A percentile compares a stretch with the other conserved stretches of the same genome.
These are phyloP conservation scores for Acanthaster planci DNA, from an alignment of 35 echinoderm and acorn worm species.

Conservation along the genomic window DNA sequence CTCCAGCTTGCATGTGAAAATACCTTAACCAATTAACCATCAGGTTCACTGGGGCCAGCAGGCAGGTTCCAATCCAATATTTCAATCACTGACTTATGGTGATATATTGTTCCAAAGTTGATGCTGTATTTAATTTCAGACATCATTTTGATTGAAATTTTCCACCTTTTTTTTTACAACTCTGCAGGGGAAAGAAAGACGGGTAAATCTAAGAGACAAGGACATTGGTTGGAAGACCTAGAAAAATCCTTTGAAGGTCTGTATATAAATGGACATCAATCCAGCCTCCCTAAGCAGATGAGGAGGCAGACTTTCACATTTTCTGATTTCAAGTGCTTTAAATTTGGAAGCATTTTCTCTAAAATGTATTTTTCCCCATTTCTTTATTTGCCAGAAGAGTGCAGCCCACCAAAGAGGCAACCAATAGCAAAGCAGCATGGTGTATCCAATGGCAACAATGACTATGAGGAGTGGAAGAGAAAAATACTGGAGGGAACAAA, in stretches of 20 bases:
- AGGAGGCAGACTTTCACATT: too few species aligned
- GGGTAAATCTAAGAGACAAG: conserved; percentile 44
- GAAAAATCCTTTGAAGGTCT: conserved; percentile 66
- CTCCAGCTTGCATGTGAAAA: too few species aligned
- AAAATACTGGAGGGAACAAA: conserved; percentile 48
- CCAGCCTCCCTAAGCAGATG: not conserved
- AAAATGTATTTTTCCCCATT: not conserved
- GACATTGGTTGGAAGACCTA: conserved; percentile 69
- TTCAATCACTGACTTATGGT: too few species aligned
- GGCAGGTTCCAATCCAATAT: too few species aligned
- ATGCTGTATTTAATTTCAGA: too few species aligned
- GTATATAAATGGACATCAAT: too few species aligned
- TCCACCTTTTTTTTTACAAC: not conserved
- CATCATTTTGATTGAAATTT: not conserved
- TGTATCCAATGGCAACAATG: conserved; percentile 8
- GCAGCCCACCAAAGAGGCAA: conserved; percentile 43
- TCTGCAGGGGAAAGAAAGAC: conserved; percentile 47
- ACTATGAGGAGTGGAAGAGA: conserved; percentile 70
- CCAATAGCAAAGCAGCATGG: not conserved
- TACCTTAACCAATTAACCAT: too few species aligned
- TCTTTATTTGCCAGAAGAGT: conserved; percentile 34
- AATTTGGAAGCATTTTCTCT: not conserved
- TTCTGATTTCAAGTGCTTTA: too few species aligned
- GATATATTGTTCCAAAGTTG: too few species aligned
- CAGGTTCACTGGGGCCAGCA: too few species aligned